A percentile compares a stretch with the other conserved stretches of the same genome.
Evolutionary conservation across 2,113 vertebrate species (phyloP).

Genomic region (Corythaeola cristata): DNA sequence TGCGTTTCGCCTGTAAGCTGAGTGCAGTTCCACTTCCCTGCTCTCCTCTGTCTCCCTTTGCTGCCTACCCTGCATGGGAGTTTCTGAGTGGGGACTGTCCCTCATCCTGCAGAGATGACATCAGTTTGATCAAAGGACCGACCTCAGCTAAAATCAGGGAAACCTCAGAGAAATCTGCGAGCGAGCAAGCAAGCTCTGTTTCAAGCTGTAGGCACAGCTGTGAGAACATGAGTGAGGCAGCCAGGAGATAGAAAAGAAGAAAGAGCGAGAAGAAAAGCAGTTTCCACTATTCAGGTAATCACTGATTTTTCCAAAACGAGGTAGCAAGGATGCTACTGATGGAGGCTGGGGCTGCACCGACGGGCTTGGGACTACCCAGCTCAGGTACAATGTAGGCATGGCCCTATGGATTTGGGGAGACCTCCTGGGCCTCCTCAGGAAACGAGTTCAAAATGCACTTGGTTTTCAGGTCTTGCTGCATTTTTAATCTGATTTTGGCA

Average conservation of each 20-base stretch:
- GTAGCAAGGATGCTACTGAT: neutral
- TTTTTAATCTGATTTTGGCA: neutral
- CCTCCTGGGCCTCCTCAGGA: neutral
- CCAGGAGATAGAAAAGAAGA: neutral
- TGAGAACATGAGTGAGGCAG: neutral
- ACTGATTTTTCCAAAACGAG: neutral
- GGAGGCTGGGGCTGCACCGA: fast-evolving
- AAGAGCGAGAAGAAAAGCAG: neutral
- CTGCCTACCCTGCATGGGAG: neutral
- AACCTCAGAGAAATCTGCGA: fast-evolving
- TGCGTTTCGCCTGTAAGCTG: neutral
- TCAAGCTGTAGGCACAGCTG: neutral
- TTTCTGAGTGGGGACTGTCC: neutral
- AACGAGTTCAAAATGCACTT: neutral
- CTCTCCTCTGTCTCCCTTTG: neutral
- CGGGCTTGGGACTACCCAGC: neutral
- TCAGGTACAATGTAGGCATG: neutral
- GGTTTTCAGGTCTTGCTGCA: neutral
- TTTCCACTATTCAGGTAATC: neutral
- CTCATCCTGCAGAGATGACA: neutral
- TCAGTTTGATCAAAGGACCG: fast-evolving
- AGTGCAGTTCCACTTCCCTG: neutral
- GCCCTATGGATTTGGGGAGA: too few species aligned
- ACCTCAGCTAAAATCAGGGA: neutral
- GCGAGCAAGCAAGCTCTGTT: neutral